A percentile compares a stretch with the other conserved stretches of the same genome.
Conservation (phyloP, 2,888 invertebrate genomes). For the Diadegma fenestrale region DNA sequence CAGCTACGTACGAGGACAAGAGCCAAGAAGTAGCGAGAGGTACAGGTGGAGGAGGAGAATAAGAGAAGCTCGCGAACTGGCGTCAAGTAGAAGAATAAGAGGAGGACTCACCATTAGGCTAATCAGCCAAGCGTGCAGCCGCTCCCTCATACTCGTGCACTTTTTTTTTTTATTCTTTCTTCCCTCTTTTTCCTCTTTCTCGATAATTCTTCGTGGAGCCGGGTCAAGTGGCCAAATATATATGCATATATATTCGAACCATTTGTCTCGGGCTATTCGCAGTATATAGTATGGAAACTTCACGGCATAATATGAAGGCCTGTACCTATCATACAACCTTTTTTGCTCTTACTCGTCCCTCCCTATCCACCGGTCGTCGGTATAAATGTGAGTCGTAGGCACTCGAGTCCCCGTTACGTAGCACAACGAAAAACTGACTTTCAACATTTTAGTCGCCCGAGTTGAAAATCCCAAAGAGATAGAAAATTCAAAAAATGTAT, state of each 20-base stretch:
- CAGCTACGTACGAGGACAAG: conserved; percentile 52
- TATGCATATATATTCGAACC: background rate
- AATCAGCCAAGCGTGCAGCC: conserved; percentile 82
- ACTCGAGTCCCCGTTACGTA: background rate
- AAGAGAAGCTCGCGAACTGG: conserved; percentile 80
- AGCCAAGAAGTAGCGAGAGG: conserved; percentile 61
- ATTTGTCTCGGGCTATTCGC: background rate
- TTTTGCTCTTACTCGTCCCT: background rate
- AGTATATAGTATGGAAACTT: no score
- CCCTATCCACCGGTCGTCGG: background rate
- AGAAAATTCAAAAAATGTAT: no score
- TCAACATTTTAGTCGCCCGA: background rate
- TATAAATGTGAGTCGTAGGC: background rate
- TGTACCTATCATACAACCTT: no score
- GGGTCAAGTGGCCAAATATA: conserved; percentile 77
- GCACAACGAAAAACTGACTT: background rate
- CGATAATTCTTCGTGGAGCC: conserved; percentile 51
- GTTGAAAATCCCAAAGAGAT: no score
- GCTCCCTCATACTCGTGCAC: conserved; percentile 73
- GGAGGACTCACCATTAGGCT: conserved; percentile 84
- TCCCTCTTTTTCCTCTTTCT: conserved; percentile 18
- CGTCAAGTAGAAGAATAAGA: conserved; percentile 82
- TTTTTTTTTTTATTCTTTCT: conserved; percentile 23
- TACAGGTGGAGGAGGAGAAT: conserved; percentile 55
- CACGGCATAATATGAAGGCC: background rate